A percentile compares a stretch with the other conserved stretches of the same genome.
Evolutionary conservation across 2,888 invertebrate species (phyloP).

Genomic region (Netelia fuscicornis): DNA sequence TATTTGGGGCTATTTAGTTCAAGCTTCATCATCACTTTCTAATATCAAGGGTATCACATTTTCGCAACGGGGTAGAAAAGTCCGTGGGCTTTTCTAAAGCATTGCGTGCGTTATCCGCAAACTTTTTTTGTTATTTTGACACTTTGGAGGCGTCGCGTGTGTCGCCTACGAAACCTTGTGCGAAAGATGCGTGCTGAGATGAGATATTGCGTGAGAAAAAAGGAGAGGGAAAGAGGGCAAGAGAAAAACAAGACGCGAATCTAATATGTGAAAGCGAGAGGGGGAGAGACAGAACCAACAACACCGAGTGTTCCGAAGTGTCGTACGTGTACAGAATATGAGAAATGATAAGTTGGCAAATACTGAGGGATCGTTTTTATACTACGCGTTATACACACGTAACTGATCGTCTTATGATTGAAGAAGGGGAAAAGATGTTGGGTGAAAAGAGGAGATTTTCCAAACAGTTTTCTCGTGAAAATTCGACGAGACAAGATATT

Average conservation of each 20-base stretch:
- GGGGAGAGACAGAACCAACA: background rate
- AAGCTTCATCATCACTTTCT: slow-evolving; percentile 31
- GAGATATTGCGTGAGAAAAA: slow-evolving; percentile 25
- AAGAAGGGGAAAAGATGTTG: background rate
- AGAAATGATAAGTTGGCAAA: slow-evolving; percentile 14
- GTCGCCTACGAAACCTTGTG: background rate
- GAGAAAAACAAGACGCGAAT: slow-evolving; percentile 4
- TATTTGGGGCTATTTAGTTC: slow-evolving; percentile 47
- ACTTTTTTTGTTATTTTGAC: slow-evolving; percentile 36
- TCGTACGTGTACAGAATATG: slow-evolving; percentile 62
- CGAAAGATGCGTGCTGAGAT: slow-evolving; percentile 36
- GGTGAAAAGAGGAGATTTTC: background rate
- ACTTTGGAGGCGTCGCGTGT: slow-evolving; percentile 45
- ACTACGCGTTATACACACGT: slow-evolving; percentile 23
- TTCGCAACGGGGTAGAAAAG: slow-evolving; percentile 18
- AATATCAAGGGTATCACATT: slow-evolving; percentile 27
- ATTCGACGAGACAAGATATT: background rate
- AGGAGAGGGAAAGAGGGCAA: background rate
- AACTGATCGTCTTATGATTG: slow-evolving; percentile 40
- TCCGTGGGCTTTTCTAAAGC: too few relatives aligned
- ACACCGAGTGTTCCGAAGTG: slow-evolving; percentile 51
- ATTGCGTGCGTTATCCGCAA: background rate
- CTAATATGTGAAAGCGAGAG: background rate
- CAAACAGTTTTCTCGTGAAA: background rate
- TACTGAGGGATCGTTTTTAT: slow-evolving; percentile 45